phyloP scores from a whole-genome alignment of 2,797 vertebrate species.

The Podargus strigoides region DNA sequence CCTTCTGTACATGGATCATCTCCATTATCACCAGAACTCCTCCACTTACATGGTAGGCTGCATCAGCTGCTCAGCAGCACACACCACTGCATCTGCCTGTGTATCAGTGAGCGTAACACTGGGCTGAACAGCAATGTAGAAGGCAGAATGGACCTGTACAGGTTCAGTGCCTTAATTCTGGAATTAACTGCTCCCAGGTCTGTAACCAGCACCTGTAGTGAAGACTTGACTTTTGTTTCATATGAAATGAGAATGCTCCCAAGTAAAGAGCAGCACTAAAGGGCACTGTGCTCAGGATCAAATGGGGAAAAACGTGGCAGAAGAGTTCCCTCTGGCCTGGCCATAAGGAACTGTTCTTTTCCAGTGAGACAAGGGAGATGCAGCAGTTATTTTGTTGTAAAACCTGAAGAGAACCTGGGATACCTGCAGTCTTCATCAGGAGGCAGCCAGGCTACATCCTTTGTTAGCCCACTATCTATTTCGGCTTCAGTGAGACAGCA shows the following conservation, averaged over 20 bases:
- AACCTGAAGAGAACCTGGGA: not conserved
- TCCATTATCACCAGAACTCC: not conserved
- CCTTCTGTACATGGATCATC: not conserved
- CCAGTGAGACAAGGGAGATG: not conserved
- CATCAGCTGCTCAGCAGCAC: not conserved
- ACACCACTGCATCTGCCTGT: not conserved
- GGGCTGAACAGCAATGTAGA: not conserved
- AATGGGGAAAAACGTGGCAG: not conserved
- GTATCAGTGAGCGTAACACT: fast-evolving
- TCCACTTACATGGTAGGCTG: not conserved
- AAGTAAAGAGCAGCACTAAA: not conserved
- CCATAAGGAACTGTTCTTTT: not conserved
- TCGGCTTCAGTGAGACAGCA: not conserved
- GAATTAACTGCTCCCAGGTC: not conserved
- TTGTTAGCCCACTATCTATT: not conserved
- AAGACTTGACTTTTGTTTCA: not conserved
- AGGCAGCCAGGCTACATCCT: not conserved
- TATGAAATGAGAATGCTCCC: not conserved
- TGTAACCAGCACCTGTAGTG: not conserved
- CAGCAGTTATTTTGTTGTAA: not conserved
- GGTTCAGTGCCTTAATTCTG: not conserved
- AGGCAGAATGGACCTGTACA: not conserved
- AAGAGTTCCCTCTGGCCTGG: not conserved
- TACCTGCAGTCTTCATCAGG: not conserved
- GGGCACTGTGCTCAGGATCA: not conserved